phyloP scores from a whole-genome alignment of 2,797 vertebrate genomes.

The Helostoma temminkii region DNA sequence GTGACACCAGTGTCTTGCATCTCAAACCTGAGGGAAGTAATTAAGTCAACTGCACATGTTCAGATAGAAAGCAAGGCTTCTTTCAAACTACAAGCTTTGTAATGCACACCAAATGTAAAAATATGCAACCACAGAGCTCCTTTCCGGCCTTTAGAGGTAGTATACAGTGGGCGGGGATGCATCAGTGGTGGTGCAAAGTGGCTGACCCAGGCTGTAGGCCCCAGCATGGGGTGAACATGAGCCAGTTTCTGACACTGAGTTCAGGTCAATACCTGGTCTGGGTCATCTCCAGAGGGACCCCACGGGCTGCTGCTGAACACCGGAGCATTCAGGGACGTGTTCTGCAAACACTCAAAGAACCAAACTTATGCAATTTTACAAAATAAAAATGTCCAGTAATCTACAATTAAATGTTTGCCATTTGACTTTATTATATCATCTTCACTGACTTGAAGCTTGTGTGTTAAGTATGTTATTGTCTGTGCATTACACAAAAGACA shows the following conservation, averaged over 20 bases:
- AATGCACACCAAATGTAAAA: neutral
- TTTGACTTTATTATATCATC: too few relatives aligned
- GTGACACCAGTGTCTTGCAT: conserved; percentile 91
- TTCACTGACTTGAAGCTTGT: too few relatives aligned
- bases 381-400: too few relatives aligned
- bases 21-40: conserved; percentile 88
- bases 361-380: too few relatives aligned
- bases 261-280: conserved; percentile 96
- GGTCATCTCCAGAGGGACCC: conserved; percentile 95
- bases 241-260: conserved; percentile 94
- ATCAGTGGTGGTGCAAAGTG: conserved; percentile 84
- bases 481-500: too few relatives aligned
- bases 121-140: conserved; percentile 26
- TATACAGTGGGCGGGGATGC: conserved; percentile 88
- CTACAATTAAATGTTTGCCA: too few relatives aligned
- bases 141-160: conserved; percentile 94
- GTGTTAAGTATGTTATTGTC: too few relatives aligned
- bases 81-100: too few relatives aligned
- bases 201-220: conserved; percentile 87
- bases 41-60: neutral
- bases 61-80: neutral
- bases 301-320: conserved; percentile 96
- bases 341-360: conserved; percentile 56
- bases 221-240: conserved; percentile 93
- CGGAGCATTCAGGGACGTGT: conserved; percentile 83